A percentile compares a stretch with the other conserved stretches of the same genome.
phyloP scores from a whole-genome alignment of 2,113 vertebrate genomes.

The Petroica traversi region DNA sequence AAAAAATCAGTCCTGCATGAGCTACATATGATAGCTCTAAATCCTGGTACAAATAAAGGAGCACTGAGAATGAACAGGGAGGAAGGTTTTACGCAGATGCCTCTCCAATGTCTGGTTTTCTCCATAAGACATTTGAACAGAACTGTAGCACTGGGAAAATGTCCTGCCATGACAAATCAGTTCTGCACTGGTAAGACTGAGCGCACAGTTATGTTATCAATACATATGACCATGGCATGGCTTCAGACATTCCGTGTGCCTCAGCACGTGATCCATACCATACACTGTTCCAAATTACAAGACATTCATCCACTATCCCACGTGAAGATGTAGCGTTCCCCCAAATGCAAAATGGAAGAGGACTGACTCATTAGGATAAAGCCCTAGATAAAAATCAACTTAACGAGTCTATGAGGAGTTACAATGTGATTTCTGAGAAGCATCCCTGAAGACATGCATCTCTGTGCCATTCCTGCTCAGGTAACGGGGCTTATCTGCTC shows the following conservation, averaged over 20 bases:
- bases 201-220: background rate
- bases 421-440: background rate
- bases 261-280: background rate
- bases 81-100: background rate
- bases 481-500: background rate
- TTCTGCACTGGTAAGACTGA: background rate
- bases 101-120: background rate
- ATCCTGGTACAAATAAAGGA: background rate
- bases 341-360: background rate
- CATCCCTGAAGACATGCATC: background rate
- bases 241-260: background rate
- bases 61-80: background rate
- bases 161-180: background rate
- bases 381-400: background rate
- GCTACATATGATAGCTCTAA: background rate
- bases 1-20: background rate
- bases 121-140: background rate
- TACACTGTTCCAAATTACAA: background rate
- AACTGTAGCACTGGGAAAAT: background rate
- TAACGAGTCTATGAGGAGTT: background rate
- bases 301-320: background rate
- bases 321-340: background rate
- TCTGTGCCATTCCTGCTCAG: background rate
- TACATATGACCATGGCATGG: fast-evolving
- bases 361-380: background rate